Base-by-base conservation (phyloP, 1,140 invertebrate genomes). In the Tribolium castaneum region DNA sequence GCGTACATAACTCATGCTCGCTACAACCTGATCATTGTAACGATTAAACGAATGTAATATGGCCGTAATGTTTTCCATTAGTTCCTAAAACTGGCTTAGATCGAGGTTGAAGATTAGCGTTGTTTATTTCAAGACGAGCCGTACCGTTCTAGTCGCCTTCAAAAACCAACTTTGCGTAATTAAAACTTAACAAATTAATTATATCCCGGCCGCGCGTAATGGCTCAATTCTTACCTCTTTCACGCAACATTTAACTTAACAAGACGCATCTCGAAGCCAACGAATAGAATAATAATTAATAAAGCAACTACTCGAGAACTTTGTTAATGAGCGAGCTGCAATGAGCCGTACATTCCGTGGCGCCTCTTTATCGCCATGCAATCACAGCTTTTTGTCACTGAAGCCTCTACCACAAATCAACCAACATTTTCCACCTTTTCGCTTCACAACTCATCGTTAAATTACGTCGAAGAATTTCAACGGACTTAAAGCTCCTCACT, bases 31-130 rank as follows among this genome's bases (percentile, higher is more conserved):
- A 76, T 76, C 54, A 59, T 76, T 62, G 74, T 76, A 62, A 50
- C 54, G 74, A 76, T 76, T 76, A 73, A 76, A 62, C 74, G 74
- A 62, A 76, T 62, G 74, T 76, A 76, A 76, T 76, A 76, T 76
- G 54, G 74, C 56, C 39, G 74, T 76, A 76, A 76, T 76, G 74
- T 76, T 76, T 76, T 76, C 54, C 54, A 76, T 76, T 76, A 76
- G 74, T 66, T 75, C 71, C 71, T 73, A 73, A 73, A 72, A 73
- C 71, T 54, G 49, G 50, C 70, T 66, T 51, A 72, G 71, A 73
- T 73, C 49, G 45, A 12, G 49, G 71, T 54, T 13, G 16, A 10
- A 52, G 71, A 73, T 73, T 73, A 73, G 10, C 54, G 30, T 52
- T 73, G 16, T 73, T 73, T 73, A 54, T 73, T 73, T 73, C 45